These are phyloP conservation scores for Premnoplex brunnescens DNA, from an alignment of 2,797 vertebrate genomes.

Conservation along the genomic window DNA sequence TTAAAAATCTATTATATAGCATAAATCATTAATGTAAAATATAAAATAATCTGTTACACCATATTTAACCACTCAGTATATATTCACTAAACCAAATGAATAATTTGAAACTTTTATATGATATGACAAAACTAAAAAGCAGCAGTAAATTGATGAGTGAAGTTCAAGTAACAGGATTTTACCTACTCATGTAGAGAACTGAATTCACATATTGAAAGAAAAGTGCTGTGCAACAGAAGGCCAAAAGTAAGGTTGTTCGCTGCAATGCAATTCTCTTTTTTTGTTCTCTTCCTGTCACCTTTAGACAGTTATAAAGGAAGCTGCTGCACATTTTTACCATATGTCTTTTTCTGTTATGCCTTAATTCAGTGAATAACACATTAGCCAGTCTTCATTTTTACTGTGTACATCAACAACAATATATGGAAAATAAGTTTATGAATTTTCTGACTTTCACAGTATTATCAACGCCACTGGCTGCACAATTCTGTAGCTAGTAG, in stretches of 20 bases:
- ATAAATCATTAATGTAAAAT: background rate
- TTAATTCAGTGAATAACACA: constrained; percentile 16
- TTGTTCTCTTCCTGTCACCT: background rate
- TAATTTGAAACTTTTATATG: background rate
- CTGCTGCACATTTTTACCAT: background rate
- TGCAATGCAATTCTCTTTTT: background rate
- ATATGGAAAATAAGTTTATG: constrained; percentile 38
- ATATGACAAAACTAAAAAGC: background rate
- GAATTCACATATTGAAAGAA: background rate
- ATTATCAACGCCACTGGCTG: constrained; percentile 1
- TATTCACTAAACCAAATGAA: background rate
- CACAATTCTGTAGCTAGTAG: constrained; percentile 17
- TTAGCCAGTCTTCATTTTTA: background rate
- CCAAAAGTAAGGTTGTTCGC: background rate
- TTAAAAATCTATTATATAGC: background rate
- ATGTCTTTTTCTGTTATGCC: background rate
- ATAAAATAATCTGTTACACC: background rate
- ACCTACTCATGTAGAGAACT: background rate
- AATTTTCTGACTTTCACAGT: constrained; percentile 41
- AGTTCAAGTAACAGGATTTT: background rate
- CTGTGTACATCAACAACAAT: background rate
- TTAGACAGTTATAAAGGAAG: background rate
- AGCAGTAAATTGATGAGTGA: background rate
- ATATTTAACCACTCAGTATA: background rate
- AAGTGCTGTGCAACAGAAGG: background rate